Base-by-base conservation (phyloP, 2,797 vertebrate genomes). In the Ptychadena robeensis region DNA sequence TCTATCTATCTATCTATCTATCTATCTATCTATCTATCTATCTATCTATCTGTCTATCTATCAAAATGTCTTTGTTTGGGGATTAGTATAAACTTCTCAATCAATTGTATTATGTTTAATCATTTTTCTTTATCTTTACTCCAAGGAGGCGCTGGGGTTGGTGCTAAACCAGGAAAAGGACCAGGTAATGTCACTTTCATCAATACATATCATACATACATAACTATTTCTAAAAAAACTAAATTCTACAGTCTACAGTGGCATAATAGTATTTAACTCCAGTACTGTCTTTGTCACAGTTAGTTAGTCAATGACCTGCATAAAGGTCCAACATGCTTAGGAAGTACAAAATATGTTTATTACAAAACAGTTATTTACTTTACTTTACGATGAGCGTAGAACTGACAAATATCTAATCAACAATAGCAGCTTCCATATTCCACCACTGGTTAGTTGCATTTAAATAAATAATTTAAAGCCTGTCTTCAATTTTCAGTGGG, bases 131-230 rank as follows among this genome's bases (percentile, higher is more conserved):
- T 25, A 34, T 63, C 28, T 53, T 30, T 76, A 5, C 7, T n/a
- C 35, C 3, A 15, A 79, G 82, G 84, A 7, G 88, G 59, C 2
- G 65, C 73, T 68, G 86, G 80, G 34, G 86, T 63, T 40, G 82
- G 76, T 25, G 69, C 0, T 38, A 84, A 84, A 61, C 82, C 82
- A 57, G 82, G 69, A 67, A 83, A 83, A 83, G 75, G 63, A 59
- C 82, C 82, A 84, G 82, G 82, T 80, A 84, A 32, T 11, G n/a
- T 40, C 12, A 6, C 38, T 6, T 40, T 40, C 5, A 40, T 6
- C 38, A n/a, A n/a, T n/a, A 28, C 27, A 61, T 27, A 28, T 48
- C 6, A 53, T 53, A 53, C 8, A 22, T 18, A 22, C 22, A 53
- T 53, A 2, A 53, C 44, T 22, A 53, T 22, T 53, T 53, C 8